Evolutionary conservation across 2,888 invertebrate genomes (phyloP).

Genomic region (Plagodis dolabraria): DNA sequence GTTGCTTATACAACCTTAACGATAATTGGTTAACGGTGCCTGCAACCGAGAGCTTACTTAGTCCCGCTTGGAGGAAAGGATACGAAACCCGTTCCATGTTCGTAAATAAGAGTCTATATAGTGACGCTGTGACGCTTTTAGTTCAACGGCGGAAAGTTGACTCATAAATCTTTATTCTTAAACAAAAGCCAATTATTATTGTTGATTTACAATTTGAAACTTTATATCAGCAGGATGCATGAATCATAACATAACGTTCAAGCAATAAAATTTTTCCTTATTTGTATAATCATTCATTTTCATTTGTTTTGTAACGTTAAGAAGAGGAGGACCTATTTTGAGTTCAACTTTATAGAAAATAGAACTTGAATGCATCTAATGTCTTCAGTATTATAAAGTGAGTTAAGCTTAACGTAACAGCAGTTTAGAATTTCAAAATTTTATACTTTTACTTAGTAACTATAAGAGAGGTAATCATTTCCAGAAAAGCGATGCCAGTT

Average conservation of each 20-base stretch:
- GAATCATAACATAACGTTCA: constrained; percentile 48
- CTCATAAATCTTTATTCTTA: constrained; percentile 50
- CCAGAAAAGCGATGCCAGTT: too few relatives aligned
- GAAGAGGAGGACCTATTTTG: too few relatives aligned
- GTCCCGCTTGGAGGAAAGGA: constrained; percentile 35
- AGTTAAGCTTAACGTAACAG: too few relatives aligned
- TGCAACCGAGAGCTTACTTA: constrained; percentile 21
- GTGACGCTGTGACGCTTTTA: constrained; percentile 17
- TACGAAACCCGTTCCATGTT: constrained; percentile 37
- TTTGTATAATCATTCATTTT: too few relatives aligned
- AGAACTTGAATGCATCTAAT: too few relatives aligned
- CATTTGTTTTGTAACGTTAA: too few relatives aligned
- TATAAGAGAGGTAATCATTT: too few relatives aligned
- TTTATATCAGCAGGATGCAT: constrained; percentile 51
- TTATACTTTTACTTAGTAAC: too few relatives aligned
- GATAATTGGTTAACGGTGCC: constrained; percentile 31
- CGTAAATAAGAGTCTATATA: constrained; percentile 38
- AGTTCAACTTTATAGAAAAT: too few relatives aligned
- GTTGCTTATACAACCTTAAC: constrained; percentile 10
- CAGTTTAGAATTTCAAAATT: too few relatives aligned
- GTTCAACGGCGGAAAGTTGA: constrained; percentile 56
- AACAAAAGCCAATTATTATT: constrained; percentile 61
- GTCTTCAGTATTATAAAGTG: too few relatives aligned
- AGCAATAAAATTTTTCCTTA: too few relatives aligned
- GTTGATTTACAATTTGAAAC: constrained; percentile 46